These are phyloP conservation scores for Centroberyx gerrardi DNA, from an alignment of 2,797 vertebrate species.

Conservation along the genomic window DNA sequence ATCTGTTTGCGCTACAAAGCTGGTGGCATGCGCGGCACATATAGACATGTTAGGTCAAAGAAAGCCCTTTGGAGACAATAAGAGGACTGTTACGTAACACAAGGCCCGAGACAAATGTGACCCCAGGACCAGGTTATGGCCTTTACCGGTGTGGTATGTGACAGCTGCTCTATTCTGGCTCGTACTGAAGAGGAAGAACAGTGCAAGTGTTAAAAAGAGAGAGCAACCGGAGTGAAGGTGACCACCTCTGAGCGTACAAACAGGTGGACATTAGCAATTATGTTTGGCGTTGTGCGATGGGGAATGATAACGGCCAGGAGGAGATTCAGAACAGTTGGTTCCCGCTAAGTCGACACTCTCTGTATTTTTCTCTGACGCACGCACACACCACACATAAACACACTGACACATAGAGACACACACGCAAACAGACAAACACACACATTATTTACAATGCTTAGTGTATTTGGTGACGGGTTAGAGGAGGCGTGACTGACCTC, in stretches of 20 bases:
- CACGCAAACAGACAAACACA: constrained; percentile 56
- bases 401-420: constrained; percentile 29
- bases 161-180: constrained; percentile 56
- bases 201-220: constrained; percentile 12
- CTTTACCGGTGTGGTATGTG: constrained; percentile 14
- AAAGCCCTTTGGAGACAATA: background rate
- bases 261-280: constrained; percentile 56
- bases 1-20: too few species aligned
- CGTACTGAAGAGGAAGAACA: constrained; percentile 40
- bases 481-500: constrained; percentile 77
- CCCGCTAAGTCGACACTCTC: constrained; percentile 50
- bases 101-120: constrained; percentile 35
- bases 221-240: constrained; percentile 31
- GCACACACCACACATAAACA: constrained; percentile 52
- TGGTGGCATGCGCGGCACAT: background rate
- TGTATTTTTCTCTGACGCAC: constrained; percentile 73
- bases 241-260: constrained; percentile 28
- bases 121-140: constrained; percentile 20
- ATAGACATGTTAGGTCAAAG: constrained; percentile 1
- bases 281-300: constrained; percentile 29
- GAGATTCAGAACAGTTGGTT: constrained; percentile 43
- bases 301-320: constrained; percentile 8
- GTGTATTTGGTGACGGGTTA: constrained; percentile 74
- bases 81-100: background rate
- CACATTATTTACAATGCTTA: constrained; percentile 74